Conservation (phyloP, 1,140 invertebrate genomes). For the Drosophila chauvacae region DNA sequence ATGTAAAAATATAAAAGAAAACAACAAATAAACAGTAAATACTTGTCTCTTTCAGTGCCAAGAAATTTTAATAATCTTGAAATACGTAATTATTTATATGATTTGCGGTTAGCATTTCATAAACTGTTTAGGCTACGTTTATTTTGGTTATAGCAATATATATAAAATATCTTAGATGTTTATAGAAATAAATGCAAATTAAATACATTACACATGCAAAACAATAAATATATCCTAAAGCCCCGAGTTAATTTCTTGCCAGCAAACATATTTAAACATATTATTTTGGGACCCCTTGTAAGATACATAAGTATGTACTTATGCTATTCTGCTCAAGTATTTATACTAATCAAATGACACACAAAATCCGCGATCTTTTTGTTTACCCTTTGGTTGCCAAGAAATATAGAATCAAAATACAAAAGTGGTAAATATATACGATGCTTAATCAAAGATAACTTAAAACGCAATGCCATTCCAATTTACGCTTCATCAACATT, state of each 20-base stretch:
- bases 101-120: no score
- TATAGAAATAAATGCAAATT: background rate
- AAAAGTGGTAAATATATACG: background rate
- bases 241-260: no score
- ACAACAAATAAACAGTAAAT: background rate
- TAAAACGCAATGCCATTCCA: background rate
- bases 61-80: background rate
- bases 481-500: constrained; percentile 20
- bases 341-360: background rate
- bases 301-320: background rate
- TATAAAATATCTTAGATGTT: no score
- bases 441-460: background rate
- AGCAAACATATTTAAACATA: background rate
- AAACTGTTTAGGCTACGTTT: no score
- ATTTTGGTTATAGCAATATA: no score
- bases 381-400: background rate
- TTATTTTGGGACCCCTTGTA: background rate
- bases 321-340: background rate
- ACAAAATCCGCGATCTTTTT: background rate
- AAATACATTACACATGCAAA: background rate
- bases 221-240: background rate
- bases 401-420: background rate
- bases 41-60: background rate
- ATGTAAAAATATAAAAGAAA: background rate
- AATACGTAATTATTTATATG: background rate